A percentile compares a stretch with the other conserved stretches of the same genome.
These are phyloP conservation scores for Ips nitidus DNA, from an alignment of 1,140 invertebrate genomes.

Conservation along the genomic window DNA sequence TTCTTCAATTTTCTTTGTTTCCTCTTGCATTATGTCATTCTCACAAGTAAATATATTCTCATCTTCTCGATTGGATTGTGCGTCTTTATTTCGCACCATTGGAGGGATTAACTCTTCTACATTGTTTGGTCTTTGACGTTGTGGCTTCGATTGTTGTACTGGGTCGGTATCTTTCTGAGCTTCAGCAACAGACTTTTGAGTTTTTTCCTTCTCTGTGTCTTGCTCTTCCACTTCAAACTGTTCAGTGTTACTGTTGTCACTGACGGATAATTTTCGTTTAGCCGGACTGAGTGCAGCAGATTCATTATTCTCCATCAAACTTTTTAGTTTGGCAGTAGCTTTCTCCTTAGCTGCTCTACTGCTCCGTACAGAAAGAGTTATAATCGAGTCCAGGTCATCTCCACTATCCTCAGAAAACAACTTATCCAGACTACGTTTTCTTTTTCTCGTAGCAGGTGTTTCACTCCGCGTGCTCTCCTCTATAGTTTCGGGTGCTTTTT, in stretches of 20 bases:
- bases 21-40: constrained; percentile 44
- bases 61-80: constrained; percentile 22
- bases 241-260: background rate
- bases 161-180: constrained; percentile 20
- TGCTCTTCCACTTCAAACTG: background rate
- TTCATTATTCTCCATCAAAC: constrained; percentile 30
- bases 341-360: constrained; percentile 37
- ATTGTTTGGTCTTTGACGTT: constrained; percentile 7
- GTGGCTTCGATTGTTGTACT: background rate
- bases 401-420: constrained; percentile 27
- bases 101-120: constrained; percentile 4
- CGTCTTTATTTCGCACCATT: constrained; percentile 1
- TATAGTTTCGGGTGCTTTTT: background rate
- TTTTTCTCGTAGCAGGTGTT: constrained; percentile 12
- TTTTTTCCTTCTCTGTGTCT: background rate
- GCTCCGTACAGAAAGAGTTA: constrained; percentile 32
- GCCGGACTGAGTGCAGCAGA: too few species aligned
- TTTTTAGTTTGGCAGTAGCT: constrained; percentile 36
- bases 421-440: constrained; percentile 26
- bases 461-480: background rate
- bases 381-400: constrained; percentile 31
- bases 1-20: constrained; percentile 44
- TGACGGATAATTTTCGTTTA: background rate
- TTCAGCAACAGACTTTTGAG: background rate
- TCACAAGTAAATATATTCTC: constrained; percentile 45